Evolutionary conservation across 2,113 vertebrate species (phyloP).

Genomic region (Takifugu flavidus): DNA sequence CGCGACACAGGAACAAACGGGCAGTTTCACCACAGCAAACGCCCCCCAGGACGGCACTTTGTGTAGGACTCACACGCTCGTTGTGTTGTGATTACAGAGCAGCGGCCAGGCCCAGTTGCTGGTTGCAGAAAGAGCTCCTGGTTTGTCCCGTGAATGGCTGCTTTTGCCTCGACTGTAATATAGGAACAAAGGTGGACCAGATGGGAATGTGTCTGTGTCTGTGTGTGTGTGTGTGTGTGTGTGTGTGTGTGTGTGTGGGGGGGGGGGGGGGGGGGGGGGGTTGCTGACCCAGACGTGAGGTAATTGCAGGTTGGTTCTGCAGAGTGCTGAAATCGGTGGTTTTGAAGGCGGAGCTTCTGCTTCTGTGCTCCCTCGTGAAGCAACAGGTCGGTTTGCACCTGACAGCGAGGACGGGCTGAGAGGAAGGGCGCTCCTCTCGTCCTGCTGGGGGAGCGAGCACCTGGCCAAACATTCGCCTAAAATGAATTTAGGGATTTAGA

Average conservation of each 20-base stretch:
- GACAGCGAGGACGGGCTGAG: constrained; percentile 25
- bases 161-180: constrained; percentile 33
- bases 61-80: constrained; percentile 53
- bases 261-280: not conserved
- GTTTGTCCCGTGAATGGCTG: constrained; percentile 31
- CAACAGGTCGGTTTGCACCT: constrained; percentile 21
- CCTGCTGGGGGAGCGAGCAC: constrained; percentile 25
- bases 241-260: not conserved
- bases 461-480: not conserved
- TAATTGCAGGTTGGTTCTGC: constrained; percentile 41
- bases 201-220: constrained; percentile 35
- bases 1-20: constrained; percentile 41
- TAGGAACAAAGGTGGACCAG: constrained; percentile 58
- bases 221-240: not conserved
- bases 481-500: too few relatives aligned
- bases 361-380: constrained; percentile 39
- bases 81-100: constrained; percentile 71
- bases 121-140: constrained; percentile 35
- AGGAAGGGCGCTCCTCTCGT: constrained; percentile 26
- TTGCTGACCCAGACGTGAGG: constrained; percentile 42
- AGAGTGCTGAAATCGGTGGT: constrained; percentile 27
- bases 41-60: constrained; percentile 40
- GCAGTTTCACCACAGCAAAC: constrained; percentile 51
- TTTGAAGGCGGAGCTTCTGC: constrained; percentile 12
- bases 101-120: constrained; percentile 13